Percentiles rank a stretch among this genome's conserved stretches.
Evolutionary conservation across 1,140 invertebrate species (phyloP).

Genomic region (Nebria ingens): DNA sequence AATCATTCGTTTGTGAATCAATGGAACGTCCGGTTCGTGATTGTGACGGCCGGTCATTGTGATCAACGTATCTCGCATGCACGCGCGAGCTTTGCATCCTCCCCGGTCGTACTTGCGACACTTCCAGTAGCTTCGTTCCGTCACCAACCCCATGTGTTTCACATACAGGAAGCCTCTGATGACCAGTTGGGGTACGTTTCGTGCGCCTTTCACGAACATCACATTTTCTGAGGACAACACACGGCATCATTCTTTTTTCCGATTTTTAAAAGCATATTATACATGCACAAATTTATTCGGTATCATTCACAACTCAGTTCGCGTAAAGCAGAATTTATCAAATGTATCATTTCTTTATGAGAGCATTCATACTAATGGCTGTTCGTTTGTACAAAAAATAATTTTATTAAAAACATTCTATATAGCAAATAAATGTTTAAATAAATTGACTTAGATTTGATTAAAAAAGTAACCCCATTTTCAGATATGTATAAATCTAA

Average conservation of each 20-base stretch:
- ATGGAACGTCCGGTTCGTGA: slow-evolving; percentile 14
- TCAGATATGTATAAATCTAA: no score
- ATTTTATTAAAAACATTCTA: no score
- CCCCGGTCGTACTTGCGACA: slow-evolving; percentile 25
- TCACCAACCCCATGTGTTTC: slow-evolving; percentile 24
- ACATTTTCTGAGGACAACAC: slow-evolving; percentile 9
- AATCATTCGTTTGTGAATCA: neutral
- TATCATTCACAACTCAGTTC: no score
- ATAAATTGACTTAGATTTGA: no score
- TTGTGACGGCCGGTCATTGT: slow-evolving; percentile 19
- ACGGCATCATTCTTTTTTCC: neutral
- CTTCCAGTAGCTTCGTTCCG: slow-evolving; percentile 26
- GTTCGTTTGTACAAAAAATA: no score
- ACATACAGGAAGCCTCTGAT: slow-evolving; percentile 24
- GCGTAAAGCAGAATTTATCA: no score
- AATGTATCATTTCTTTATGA: no score
- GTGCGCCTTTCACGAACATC: slow-evolving; percentile 22
- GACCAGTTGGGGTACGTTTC: slow-evolving; percentile 19
- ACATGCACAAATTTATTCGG: no score
- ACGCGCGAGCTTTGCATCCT: slow-evolving; percentile 23
- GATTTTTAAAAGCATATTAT: no score
- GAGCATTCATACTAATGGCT: no score
- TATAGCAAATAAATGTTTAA: no score
- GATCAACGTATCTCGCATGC: slow-evolving; percentile 2
- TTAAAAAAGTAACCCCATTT: no score